These are phyloP conservation scores for Drosophila nasuta DNA, from an alignment of 1,140 invertebrate genomes.

Conservation along the genomic window DNA sequence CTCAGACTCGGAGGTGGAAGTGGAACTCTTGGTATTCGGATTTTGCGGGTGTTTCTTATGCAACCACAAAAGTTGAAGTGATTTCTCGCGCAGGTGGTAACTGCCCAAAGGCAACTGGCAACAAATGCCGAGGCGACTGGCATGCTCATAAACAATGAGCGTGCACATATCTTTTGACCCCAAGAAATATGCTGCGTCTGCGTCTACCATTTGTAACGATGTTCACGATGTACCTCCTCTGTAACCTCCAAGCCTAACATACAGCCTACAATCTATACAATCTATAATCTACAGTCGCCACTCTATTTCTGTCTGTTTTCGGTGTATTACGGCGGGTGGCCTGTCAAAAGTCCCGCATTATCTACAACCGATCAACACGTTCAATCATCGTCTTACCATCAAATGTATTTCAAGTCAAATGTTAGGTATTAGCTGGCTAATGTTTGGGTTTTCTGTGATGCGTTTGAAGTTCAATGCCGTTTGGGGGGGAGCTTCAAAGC, in stretches of 20 bases:
- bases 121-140: slow-evolving; percentile 17
- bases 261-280: not conserved
- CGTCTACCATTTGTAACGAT: slow-evolving; percentile 37
- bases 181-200: slow-evolving; percentile 18
- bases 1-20: slow-evolving; percentile 8
- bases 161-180: slow-evolving; percentile 33
- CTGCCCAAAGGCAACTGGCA: slow-evolving; percentile 7
- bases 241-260: too few species aligned
- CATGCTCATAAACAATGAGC: slow-evolving; percentile 22
- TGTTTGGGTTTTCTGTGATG: slow-evolving; percentile 44
- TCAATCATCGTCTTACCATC: slow-evolving; percentile 24
- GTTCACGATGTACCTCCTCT: not conserved
- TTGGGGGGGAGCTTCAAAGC: slow-evolving; percentile 36
- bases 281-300: not conserved
- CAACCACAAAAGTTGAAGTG: slow-evolving; percentile 28
- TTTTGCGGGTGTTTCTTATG: slow-evolving; percentile 38
- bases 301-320: not conserved
- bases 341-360: slow-evolving; percentile 33
- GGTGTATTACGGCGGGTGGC: slow-evolving; percentile 7
- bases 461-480: slow-evolving; percentile 70
- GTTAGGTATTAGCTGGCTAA: slow-evolving; percentile 53
- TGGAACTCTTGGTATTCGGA: slow-evolving; percentile 2
- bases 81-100: slow-evolving; percentile 22
- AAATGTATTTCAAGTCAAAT: slow-evolving; percentile 25
- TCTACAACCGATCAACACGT: slow-evolving; percentile 9